Base-by-base conservation (phyloP, 2,797 vertebrate species). In the Lacerta viridis region DNA sequence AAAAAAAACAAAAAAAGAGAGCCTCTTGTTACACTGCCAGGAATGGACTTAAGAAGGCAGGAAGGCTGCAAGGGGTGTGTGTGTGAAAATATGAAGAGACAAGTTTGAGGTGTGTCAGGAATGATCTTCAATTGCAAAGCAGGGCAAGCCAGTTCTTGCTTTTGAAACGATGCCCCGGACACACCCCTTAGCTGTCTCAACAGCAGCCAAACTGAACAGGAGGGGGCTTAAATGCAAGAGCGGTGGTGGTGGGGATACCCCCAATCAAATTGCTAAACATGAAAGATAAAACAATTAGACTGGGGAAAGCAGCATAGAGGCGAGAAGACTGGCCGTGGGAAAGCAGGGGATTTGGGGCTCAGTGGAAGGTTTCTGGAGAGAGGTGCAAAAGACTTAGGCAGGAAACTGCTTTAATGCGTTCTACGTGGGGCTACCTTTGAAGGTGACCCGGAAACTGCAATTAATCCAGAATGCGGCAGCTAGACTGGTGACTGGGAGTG, bases 71-170 rank as follows among this genome's bases (percentile, higher is more conserved):
- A 85, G 78, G 88, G 88, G 84, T 89, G 88, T 89, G 84, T 89
- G 88, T 89, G 88, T 81, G 88, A 89, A 89, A 89, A 75, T 89
- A 82, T 89, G 88, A 89, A 89, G 61, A 89, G 84, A 89, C 88
- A 89, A 89, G 88, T 89, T 86, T 89, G 79, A 69, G 88, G 88
- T 89, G 88, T 89, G 88, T 86, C 88, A 86, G 79, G 88, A 89
- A 89, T 89, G 88, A 69, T 61, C 39, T 80, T 89, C 86, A 85
- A 86, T 86, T 80, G 36, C 69, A 55, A 77, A 66, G 43, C 43
- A 86, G 43, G 84, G 85, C 88, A 89, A 89, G 88, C 79, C 61
- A 8, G 84, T 39, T n/a, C 88, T 89, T 86, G 88, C 88, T 41
- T 79, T 64, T 81, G 84, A 76, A 86, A 82, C 11, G 18, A n/a